phyloP scores from a whole-genome alignment of 2,113 vertebrate genomes.

The Prionailurus bengalensis region DNA sequence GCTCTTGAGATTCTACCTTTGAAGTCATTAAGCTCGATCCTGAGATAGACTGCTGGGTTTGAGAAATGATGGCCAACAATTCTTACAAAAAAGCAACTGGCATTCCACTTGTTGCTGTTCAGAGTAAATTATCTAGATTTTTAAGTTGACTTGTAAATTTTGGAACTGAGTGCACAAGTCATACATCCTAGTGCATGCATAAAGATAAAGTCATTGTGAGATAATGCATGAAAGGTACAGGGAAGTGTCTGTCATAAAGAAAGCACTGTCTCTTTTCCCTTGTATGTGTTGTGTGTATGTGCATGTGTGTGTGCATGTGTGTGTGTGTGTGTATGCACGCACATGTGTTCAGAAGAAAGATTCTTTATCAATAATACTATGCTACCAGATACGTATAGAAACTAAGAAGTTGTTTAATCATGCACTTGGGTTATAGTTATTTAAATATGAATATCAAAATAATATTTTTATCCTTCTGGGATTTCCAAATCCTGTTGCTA shows the following conservation, averaged over 20 bases:
- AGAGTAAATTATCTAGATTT: neutral
- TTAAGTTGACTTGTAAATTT: constrained; percentile 43
- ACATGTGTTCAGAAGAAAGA: neutral
- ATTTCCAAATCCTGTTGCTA: neutral
- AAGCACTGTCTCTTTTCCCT: neutral
- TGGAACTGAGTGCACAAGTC: neutral
- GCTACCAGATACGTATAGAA: neutral
- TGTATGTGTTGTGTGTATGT: neutral
- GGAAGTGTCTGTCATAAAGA: neutral
- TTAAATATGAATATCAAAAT: constrained; percentile 38
- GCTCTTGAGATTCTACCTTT: neutral
- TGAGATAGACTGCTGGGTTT: neutral
- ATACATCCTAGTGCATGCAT: neutral
- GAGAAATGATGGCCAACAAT: neutral
- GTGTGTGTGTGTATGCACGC: too few relatives aligned
- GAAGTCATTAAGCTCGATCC: neutral
- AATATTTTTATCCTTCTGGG: neutral
- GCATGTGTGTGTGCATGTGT: too few relatives aligned
- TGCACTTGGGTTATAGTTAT: neutral
- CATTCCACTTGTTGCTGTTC: neutral
- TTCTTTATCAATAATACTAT: neutral
- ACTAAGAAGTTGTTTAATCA: neutral
- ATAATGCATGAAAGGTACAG: neutral
- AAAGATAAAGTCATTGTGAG: neutral
- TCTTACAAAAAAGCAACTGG: neutral